Base-by-base conservation (phyloP, 2,113 vertebrate species). In the Rynchops niger region DNA sequence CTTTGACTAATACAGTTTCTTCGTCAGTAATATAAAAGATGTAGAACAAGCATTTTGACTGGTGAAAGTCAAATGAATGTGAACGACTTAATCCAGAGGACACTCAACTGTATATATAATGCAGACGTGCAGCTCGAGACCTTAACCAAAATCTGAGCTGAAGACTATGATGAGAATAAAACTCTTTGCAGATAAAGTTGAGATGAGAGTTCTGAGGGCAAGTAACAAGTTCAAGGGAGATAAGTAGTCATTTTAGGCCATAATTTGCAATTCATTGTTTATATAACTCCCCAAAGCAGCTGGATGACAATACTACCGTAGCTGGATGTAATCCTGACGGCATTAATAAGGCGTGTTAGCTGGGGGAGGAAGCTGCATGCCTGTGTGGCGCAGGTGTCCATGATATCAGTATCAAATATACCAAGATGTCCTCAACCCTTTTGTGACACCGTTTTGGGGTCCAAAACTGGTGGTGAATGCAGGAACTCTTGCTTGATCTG, bases 21-120 rank as follows among this genome's bases (percentile, higher is more conserved):
- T 93, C 0, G 1, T 82, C 83, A 79, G 94, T 93, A 92, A 74
- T 85, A 91, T 72, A 93, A 91, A 95, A 96, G 94, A 89, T 97
- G 95, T 97, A 95, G 88, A 95, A 91, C 94, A 95, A 95, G 93
- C 86, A 76, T 94, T 97, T 94, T 97, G 93, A 85, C 94, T 85
- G 92, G 34, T 95, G 92, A 94, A 96, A 97, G 95, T 97, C 92
- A 93, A 93, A 76, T 96, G 83, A 95, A 97, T 95, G 95, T 97
- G 91, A 96, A 90, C 14, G 2, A 32, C 89, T 82, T 53, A 82
- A 94, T 94, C 78, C 61, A 61, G 88, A 71, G 81, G 91, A 95
- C 93, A 22, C 81, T 92, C 69, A 32, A 9, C 61, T 77, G 61
- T 76, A 5, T 63, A 15, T 88, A 83, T 88, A 92, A 89, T 65